Evolutionary conservation across 2,888 invertebrate genomes (phyloP), one percentile per base, ranked within the genome.

Genomic region (Drosophila seclusa): DNA sequence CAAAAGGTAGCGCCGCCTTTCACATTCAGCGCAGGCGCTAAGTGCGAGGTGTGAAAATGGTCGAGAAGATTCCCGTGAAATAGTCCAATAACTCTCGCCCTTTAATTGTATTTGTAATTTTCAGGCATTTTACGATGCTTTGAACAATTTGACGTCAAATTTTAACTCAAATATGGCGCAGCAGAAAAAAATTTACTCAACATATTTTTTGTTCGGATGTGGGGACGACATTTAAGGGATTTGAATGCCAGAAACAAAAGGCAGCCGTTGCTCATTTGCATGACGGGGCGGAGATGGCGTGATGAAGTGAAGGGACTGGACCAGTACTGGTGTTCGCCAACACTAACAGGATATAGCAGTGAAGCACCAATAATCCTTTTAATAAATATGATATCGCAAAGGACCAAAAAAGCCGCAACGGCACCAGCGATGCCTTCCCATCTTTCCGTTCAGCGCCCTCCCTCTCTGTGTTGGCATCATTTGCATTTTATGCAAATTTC

Each of bases 321-420:
- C 11, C 38, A 27, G 58, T 55, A 45, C 48, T 63, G 71, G 59
- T 76, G 76, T 67, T 52, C 79, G 67, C 75, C 83, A 81, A 73
- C 80, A 90, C 90, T 87, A 84, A 89, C 92, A 91, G 92, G 91
- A 91, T 91, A 87, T 84, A 77, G 73, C 87, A 83, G 90, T 85
- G 84, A 90, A 91, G 88, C 90, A 91, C 88, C 92, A 91, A 91
- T 92, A 91, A 91, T 92, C 91, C 92, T 91, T 91, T 91, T 91
- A 90, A 90, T 91, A 91, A 92, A 91, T 91, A 91, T 91, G 90
- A 91, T 92, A 92, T 91, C 91, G 89, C 89, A 91, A 90, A 88
- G 88, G 90, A 88, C 85, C 90, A 83, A 90, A 89, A 90, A 90
- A 90, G 87, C 90, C 87, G 78, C 81, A 85, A 73, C 68, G 80